phyloP scores from a whole-genome alignment of 2,888 invertebrate genomes.

The Atherix ibis region DNA sequence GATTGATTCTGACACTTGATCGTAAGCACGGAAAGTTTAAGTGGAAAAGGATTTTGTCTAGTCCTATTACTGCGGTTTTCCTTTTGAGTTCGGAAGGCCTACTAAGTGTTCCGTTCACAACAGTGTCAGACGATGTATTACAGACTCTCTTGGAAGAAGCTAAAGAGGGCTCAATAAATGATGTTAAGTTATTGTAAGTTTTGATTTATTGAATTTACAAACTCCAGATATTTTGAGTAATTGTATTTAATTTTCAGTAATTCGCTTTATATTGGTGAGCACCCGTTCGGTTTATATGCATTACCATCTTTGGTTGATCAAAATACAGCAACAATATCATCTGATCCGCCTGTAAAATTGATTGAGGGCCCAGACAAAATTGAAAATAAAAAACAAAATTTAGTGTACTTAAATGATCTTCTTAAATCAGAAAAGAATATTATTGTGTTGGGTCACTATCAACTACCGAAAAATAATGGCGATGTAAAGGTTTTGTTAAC shows the following conservation, averaged over 20 bases:
- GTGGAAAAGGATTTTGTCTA: constrained; percentile 77
- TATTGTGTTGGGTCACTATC: constrained; percentile 47
- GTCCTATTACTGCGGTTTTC: constrained; percentile 85
- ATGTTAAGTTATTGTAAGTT: constrained; percentile 44
- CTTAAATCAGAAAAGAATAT: constrained; percentile 24
- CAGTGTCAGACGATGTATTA: constrained; percentile 74
- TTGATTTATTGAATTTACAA: neutral
- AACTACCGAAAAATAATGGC: constrained; percentile 44
- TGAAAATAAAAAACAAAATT: constrained; percentile 22
- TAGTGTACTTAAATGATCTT: constrained; percentile 36
- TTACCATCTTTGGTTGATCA: constrained; percentile 85
- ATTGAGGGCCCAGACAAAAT: constrained; percentile 52
- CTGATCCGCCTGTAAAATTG: constrained; percentile 52
- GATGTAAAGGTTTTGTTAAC: constrained; percentile 27
- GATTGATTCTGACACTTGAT: constrained; percentile 71
- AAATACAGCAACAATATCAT: constrained; percentile 65
- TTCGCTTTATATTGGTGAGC: constrained; percentile 85
- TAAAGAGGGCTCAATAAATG: constrained; percentile 42
- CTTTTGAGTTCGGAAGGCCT: constrained; percentile 59
- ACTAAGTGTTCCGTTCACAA: constrained; percentile 73
- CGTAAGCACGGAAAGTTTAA: constrained; percentile 60
- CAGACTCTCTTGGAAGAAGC: constrained; percentile 49
- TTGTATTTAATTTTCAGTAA: constrained; percentile 42
- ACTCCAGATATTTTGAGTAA: neutral
- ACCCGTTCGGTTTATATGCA: constrained; percentile 72